Evolutionary conservation across 1,140 invertebrate genomes (phyloP).

Genomic region (Brachionus manjavacas): DNA sequence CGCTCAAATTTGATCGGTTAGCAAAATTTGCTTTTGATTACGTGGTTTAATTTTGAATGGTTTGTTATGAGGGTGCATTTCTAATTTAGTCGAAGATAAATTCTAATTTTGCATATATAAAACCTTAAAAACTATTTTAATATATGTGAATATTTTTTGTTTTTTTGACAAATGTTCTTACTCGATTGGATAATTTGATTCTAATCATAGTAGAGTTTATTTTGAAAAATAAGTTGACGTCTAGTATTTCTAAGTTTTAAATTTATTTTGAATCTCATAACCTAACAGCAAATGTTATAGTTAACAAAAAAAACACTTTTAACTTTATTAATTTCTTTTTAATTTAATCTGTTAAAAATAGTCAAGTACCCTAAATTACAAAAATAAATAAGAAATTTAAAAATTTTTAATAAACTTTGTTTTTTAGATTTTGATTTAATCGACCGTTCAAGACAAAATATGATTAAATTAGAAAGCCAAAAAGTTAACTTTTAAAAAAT

Average conservation of each 20-base stretch:
- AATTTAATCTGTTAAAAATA: too few relatives aligned
- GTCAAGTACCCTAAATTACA: too few relatives aligned
- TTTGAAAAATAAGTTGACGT: neutral
- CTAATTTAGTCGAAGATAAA: neutral
- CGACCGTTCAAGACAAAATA: too few relatives aligned
- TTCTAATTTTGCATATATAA: neutral
- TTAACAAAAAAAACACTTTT: too few relatives aligned
- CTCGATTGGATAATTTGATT: neutral
- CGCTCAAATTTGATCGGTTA: constrained; percentile 21
- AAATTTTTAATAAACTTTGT: too few relatives aligned
- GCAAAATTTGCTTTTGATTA: neutral
- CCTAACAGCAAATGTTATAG: too few relatives aligned
- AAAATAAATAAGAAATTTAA: too few relatives aligned
- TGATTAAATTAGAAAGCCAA: too few relatives aligned
- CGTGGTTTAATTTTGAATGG: constrained; percentile 19
- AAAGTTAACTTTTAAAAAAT: too few relatives aligned
- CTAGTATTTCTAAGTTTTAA: neutral
- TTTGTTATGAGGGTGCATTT: neutral
- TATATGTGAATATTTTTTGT: neutral
- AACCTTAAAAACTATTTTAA: neutral
- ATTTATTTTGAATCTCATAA: neutral
- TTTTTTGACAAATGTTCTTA: neutral
- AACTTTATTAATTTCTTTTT: too few relatives aligned
- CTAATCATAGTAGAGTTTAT: neutral
- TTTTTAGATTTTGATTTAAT: too few relatives aligned